phyloP scores from a whole-genome alignment of 2,797 vertebrate genomes.

The Pelodytes ibericus region DNA sequence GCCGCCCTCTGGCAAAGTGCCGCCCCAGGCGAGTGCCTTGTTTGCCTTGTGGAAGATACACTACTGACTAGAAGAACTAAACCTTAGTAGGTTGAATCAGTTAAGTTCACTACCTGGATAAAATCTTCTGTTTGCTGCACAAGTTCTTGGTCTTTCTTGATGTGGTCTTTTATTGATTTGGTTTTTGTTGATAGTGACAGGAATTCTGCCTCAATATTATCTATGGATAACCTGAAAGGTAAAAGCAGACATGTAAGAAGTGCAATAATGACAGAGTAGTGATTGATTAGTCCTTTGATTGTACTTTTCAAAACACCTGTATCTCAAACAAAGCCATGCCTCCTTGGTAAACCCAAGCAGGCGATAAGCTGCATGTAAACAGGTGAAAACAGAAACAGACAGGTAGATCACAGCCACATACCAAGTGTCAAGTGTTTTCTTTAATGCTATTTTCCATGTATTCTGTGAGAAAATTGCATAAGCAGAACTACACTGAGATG shows the following conservation, averaged over 20 bases:
- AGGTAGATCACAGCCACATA: too few relatives aligned
- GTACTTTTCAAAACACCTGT: constrained; percentile 20
- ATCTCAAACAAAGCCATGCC: constrained; percentile 36
- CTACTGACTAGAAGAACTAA: too few relatives aligned
- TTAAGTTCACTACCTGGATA: constrained; percentile 89
- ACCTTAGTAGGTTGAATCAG: neutral
- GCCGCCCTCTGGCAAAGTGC: too few relatives aligned
- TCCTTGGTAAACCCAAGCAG: constrained; percentile 53
- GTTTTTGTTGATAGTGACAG: constrained; percentile 84
- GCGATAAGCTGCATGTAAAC: constrained; percentile 39
- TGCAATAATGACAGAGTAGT: constrained; percentile 18
- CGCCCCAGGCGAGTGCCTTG: too few relatives aligned
- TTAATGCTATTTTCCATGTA: too few relatives aligned
- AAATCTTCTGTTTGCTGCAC: constrained; percentile 89
- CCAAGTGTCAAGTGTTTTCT: too few relatives aligned
- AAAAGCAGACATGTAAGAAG: constrained; percentile 42
- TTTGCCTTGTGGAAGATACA: too few relatives aligned
- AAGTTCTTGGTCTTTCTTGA: constrained; percentile 83
- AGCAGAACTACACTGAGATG: too few relatives aligned
- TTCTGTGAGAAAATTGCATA: too few relatives aligned
- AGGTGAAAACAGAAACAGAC: neutral
- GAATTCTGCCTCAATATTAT: constrained; percentile 88
- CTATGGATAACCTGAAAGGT: constrained; percentile 85
- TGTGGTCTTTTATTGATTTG: constrained; percentile 84
- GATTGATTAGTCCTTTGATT: neutral